A percentile compares a stretch with the other conserved stretches of the same genome.
Conservation (phyloP, 1,140 invertebrate genomes). For the Aphelenchoides besseyi region DNA sequence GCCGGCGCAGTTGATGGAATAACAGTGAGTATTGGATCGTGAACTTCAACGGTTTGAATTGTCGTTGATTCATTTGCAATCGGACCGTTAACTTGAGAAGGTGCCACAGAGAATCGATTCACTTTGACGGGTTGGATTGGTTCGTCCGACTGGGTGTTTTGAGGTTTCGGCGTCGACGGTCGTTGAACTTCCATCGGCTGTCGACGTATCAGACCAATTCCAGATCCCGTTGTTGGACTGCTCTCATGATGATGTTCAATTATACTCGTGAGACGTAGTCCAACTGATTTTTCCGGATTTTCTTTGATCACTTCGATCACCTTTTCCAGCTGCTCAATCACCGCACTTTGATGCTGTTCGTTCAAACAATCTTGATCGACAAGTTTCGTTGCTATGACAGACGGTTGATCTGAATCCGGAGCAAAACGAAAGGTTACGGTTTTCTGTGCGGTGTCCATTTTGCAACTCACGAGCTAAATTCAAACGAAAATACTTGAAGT, state of each 20-base stretch:
- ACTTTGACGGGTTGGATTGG: constrained; percentile 16
- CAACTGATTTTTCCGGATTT: constrained; percentile 48
- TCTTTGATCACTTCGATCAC: constrained; percentile 51
- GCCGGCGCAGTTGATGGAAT: constrained; percentile 13
- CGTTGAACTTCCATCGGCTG: constrained; percentile 26
- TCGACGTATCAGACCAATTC: constrained; percentile 15
- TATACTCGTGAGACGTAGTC: constrained; percentile 44
- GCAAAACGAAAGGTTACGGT: constrained; percentile 58
- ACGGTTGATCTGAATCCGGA: constrained; percentile 50
- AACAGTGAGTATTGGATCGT: constrained; percentile 5
- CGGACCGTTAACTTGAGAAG: constrained; percentile 18
- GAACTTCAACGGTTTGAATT: constrained; percentile 15
- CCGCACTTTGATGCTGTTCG: constrained; percentile 36
- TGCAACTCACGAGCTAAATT: constrained; percentile 55
- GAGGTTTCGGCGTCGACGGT: constrained; percentile 30
- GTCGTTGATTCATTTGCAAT: constrained; percentile 7
- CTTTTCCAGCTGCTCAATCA: constrained; percentile 51
- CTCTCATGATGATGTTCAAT: constrained; percentile 29
- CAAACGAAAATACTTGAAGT: constrained; percentile 14
- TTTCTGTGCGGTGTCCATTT: constrained; percentile 57
- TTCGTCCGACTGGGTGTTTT: constrained; percentile 2
- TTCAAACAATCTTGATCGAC: constrained; percentile 54
- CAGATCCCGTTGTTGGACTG: constrained; percentile 11
- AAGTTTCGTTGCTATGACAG: constrained; percentile 48
- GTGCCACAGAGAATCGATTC: constrained; percentile 23